These are phyloP conservation scores for Macropus fuliginosus DNA, from an alignment of 2,797 vertebrate genomes.

Conservation along the genomic window DNA sequence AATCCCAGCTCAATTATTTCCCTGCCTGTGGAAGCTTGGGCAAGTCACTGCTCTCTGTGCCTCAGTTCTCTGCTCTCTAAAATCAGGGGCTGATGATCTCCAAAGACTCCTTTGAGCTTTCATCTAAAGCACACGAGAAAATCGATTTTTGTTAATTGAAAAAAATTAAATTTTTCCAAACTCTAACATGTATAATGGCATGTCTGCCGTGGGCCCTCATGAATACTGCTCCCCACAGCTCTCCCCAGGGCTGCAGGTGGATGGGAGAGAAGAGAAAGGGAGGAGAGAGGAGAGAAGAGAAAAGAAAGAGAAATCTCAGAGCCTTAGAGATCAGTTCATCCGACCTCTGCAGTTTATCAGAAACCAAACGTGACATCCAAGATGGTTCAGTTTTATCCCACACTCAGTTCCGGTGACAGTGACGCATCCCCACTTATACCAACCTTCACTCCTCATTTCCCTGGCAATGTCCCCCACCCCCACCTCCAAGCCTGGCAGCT, in stretches of 20 bases:
- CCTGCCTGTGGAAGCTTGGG: background rate
- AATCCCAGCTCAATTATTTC: background rate
- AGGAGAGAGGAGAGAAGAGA: background rate
- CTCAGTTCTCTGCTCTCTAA: background rate
- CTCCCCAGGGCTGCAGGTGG: background rate
- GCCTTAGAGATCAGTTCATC: background rate
- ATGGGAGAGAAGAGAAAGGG: background rate
- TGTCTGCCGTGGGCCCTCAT: background rate
- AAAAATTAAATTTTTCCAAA: background rate
- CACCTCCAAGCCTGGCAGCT: background rate
- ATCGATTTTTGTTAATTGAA: background rate
- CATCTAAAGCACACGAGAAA: background rate
- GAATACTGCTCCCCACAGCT: background rate
- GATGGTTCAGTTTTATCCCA: no score
- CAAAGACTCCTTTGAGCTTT: background rate
- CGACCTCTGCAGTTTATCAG: background rate
- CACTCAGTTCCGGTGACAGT: background rate
- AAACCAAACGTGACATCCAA: background rate
- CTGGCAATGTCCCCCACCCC: background rate
- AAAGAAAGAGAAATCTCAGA: background rate
- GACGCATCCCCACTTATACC: background rate
- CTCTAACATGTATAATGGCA: background rate
- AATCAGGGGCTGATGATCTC: background rate
- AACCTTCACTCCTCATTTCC: background rate
- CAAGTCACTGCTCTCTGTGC: background rate